These are phyloP conservation scores for Suricata suricatta DNA, from an alignment of 2,113 vertebrate genomes.

Conservation along the genomic window DNA sequence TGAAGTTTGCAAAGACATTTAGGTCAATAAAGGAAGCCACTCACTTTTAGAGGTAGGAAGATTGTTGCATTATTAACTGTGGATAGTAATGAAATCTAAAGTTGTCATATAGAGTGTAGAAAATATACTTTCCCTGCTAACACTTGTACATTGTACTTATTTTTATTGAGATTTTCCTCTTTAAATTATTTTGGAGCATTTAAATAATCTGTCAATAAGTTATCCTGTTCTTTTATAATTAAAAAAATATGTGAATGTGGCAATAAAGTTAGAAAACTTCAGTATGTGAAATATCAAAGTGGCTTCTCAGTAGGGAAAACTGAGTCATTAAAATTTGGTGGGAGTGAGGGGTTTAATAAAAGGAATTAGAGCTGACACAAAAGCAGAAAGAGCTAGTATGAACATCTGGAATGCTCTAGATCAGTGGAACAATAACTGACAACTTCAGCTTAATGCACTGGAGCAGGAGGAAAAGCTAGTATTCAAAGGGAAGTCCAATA, in stretches of 20 bases:
- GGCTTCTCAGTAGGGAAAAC: background rate
- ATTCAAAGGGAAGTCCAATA: background rate
- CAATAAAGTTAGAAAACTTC: background rate
- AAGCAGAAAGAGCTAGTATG: background rate
- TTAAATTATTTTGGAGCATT: constrained; percentile 69
- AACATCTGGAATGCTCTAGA: background rate
- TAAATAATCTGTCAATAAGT: constrained; percentile 30
- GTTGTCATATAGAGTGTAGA: constrained; percentile 58
- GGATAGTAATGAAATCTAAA: constrained; percentile 58
- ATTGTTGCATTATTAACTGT: constrained; percentile 68
- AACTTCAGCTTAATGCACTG: background rate
- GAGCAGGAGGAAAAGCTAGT: background rate
- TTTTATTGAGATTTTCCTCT: constrained; percentile 66
- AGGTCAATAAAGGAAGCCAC: constrained; percentile 43
- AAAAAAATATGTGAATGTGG: background rate
- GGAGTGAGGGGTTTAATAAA: background rate
- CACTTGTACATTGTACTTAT: constrained; percentile 65
- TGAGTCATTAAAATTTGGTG: background rate
- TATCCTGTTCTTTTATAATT: background rate
- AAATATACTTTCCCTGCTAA: constrained; percentile 21
- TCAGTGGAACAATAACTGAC: background rate
- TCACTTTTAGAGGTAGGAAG: constrained; percentile 66
- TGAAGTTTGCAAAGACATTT: background rate
- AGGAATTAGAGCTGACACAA: background rate
- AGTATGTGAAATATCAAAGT: background rate